Conservation (phyloP, 2,113 vertebrate genomes). For the Larimichthys polyactis region DNA sequence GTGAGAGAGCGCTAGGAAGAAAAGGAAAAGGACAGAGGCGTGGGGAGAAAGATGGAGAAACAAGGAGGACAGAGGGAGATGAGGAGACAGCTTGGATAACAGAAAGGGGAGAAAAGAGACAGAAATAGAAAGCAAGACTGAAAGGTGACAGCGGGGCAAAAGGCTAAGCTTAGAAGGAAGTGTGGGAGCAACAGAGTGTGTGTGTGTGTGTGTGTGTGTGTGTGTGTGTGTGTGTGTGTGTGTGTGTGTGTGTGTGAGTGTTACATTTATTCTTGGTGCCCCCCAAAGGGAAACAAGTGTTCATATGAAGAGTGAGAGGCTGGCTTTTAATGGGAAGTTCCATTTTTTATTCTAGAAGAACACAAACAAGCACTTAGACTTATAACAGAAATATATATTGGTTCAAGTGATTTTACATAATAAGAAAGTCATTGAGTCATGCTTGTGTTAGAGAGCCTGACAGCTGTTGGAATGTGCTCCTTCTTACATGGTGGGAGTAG, state of each 20-base stretch:
- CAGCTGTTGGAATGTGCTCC: too few species aligned
- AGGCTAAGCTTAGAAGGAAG: slow-evolving; percentile 18
- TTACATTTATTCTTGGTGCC: slow-evolving; percentile 12
- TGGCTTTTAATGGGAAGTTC: slow-evolving; percentile 7
- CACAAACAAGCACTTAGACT: neutral
- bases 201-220: neutral
- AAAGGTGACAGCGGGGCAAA: slow-evolving; percentile 40
- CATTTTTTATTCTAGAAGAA: slow-evolving; percentile 1
- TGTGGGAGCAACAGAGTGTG: slow-evolving; percentile 10
- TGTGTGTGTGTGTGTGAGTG: neutral
- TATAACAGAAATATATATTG: neutral
- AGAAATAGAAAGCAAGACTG: slow-evolving; percentile 27
- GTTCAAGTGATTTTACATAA: neutral
- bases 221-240: neutral
- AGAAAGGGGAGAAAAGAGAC: slow-evolving; percentile 20
- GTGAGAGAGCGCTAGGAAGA: neutral
- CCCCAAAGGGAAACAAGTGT: slow-evolving; percentile 40
- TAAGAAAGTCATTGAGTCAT: too few species aligned
- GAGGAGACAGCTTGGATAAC: slow-evolving; percentile 9
- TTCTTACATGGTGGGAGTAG: too few species aligned
- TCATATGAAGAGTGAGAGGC: slow-evolving; percentile 26
- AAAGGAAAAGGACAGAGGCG: neutral
- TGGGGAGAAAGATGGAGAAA: slow-evolving; percentile 18
- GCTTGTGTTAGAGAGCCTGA: too few species aligned
- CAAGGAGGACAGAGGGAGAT: neutral